Evolutionary conservation across 1,140 invertebrate genomes (phyloP).

Genomic region (Papilio dardanus): DNA sequence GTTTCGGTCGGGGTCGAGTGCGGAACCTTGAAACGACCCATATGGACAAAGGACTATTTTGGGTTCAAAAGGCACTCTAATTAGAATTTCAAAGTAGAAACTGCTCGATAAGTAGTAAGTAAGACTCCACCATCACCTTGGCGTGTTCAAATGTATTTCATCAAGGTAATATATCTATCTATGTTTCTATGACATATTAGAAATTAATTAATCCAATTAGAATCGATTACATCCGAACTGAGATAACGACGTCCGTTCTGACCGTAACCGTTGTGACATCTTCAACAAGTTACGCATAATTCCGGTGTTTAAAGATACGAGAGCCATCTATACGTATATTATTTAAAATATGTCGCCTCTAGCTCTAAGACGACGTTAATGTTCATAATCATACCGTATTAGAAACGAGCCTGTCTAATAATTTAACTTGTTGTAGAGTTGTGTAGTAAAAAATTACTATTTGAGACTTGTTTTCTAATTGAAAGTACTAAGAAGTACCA

Average conservation of each 20-base stretch:
- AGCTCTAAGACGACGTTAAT: conserved; percentile 37
- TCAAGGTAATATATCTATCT: not conserved
- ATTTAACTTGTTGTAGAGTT: not conserved
- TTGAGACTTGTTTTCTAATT: too few relatives aligned
- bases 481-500: not conserved
- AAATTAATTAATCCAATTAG: conserved; percentile 65
- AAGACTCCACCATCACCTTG: not conserved
- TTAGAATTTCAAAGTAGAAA: not conserved
- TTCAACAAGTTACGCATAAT: conserved; percentile 49
- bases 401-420: not conserved
- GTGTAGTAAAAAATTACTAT: conserved; percentile 22
- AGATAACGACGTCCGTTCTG: conserved; percentile 38
- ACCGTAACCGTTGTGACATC: conserved; percentile 54
- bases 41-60: not conserved
- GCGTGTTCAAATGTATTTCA: not conserved
- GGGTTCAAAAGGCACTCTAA: not conserved
- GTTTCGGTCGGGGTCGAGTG: not conserved
- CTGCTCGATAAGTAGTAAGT: too few relatives aligned
- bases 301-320: conserved; percentile 37
- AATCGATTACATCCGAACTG: conserved; percentile 55
- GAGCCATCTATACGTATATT: not conserved
- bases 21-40: not conserved
- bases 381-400: conserved; percentile 29
- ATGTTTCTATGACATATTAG: conserved; percentile 44
- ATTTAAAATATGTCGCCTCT: conserved; percentile 46